These are phyloP conservation scores for Streblospio benedicti DNA, from an alignment of 1,140 invertebrate species.

Conservation along the genomic window DNA sequence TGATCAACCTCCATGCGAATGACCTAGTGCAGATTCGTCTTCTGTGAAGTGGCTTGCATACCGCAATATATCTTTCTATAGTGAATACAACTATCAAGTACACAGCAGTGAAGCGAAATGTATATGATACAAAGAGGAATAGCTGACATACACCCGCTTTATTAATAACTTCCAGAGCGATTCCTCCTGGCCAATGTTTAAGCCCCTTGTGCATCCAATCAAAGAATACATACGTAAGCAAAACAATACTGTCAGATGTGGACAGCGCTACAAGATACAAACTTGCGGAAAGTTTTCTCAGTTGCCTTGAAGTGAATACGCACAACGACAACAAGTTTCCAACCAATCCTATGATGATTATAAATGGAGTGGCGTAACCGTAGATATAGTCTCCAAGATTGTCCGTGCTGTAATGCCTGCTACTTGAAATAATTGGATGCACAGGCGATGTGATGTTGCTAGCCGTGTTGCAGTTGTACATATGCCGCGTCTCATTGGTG, in stretches of 20 bases:
- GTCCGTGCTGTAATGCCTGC: too few species aligned
- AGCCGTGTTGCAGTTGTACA: too few species aligned
- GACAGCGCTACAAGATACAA: constrained; percentile 35
- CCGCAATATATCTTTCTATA: constrained; percentile 31
- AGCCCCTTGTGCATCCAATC: constrained; percentile 30
- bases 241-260: constrained; percentile 28
- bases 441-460: too few species aligned
- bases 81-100: constrained; percentile 40
- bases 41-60: constrained; percentile 17
- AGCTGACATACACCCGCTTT: constrained; percentile 32
- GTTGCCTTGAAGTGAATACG: constrained; percentile 29
- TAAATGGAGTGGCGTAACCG: not conserved
- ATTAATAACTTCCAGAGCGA: constrained; percentile 20
- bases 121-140: constrained; percentile 28
- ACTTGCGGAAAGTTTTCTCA: constrained; percentile 30
- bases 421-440: too few species aligned
- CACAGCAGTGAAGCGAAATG: constrained; percentile 33
- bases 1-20: not conserved
- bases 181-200: not conserved
- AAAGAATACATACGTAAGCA: constrained; percentile 33
- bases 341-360: constrained; percentile 26
- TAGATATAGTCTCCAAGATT: not conserved
- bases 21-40: not conserved
- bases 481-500: too few species aligned
- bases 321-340: constrained; percentile 31